Conservation (phyloP, 2,113 vertebrate species). For the Sporophila hypoxantha region DNA sequence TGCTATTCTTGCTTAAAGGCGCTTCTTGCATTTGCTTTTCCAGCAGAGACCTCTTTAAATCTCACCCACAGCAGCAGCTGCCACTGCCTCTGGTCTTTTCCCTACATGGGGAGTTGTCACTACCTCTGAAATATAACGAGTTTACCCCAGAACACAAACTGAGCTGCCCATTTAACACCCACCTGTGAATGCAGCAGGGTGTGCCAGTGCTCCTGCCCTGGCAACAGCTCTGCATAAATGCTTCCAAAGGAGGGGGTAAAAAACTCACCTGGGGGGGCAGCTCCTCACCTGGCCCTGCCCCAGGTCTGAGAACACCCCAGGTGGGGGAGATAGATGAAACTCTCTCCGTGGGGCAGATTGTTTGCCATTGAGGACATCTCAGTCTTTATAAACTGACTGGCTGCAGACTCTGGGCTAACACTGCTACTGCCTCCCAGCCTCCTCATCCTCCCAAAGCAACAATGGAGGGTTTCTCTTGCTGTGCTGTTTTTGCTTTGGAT, state of each 20-base stretch:
- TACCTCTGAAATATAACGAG: not conserved
- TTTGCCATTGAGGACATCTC: not conserved
- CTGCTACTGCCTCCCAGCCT: not conserved
- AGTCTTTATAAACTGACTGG: not conserved
- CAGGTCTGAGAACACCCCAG: not conserved
- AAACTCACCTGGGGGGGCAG: accelerated
- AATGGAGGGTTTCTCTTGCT: not conserved
- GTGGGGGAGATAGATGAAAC: accelerated
- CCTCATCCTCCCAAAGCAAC: not conserved
- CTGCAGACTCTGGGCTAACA: not conserved
- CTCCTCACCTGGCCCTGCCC: not conserved
- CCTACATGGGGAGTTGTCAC: not conserved
- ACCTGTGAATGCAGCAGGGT: not conserved
- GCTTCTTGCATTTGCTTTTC: not conserved
- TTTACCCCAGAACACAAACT: not conserved
- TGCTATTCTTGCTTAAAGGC: not conserved
- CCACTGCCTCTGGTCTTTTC: not conserved
- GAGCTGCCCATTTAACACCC: not conserved
- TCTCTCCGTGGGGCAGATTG: accelerated
- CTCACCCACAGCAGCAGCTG: not conserved
- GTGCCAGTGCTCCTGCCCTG: not conserved
- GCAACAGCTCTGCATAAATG: not conserved
- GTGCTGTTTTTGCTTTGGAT: not conserved
- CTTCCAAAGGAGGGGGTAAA: not conserved
- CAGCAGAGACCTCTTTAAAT: not conserved